phyloP scores from a whole-genome alignment of 2,888 invertebrate species.

The Microctonus brassicae region DNA sequence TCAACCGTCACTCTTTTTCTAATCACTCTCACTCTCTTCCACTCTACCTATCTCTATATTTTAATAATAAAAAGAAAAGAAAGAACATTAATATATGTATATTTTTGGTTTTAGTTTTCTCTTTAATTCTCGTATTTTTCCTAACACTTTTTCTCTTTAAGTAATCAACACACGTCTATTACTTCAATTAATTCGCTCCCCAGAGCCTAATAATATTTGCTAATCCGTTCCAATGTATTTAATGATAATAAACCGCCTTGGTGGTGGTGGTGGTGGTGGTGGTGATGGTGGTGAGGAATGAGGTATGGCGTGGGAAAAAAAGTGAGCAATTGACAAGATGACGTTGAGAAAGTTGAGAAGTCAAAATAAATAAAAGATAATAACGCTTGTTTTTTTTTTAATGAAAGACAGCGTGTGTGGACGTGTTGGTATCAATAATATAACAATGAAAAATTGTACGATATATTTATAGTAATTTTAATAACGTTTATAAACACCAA shows the following conservation, averaged over 20 bases:
- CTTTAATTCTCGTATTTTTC: slow-evolving; percentile 30
- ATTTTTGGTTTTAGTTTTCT: slow-evolving; percentile 8
- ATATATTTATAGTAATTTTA: slow-evolving; percentile 69
- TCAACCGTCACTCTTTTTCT: slow-evolving; percentile 22
- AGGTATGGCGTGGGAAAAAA: slow-evolving; percentile 24
- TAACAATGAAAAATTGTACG: slow-evolving; percentile 59
- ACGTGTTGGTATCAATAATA: slow-evolving; percentile 56
- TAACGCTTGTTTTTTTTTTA: slow-evolving; percentile 47
- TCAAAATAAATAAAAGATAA: slow-evolving; percentile 37
- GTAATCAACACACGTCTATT: slow-evolving; percentile 48
- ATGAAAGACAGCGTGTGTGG: slow-evolving; percentile 38
- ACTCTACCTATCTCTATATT: slow-evolving; percentile 3
- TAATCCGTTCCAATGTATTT: slow-evolving; percentile 63
- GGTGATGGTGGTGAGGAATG: slow-evolving; percentile 29
- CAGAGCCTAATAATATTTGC: slow-evolving; percentile 59
- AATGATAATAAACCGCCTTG: slow-evolving; percentile 34
- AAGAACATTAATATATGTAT: not conserved
- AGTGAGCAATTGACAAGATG: slow-evolving; percentile 23
- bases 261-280: slow-evolving; percentile 4
- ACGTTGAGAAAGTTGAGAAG: slow-evolving; percentile 37
- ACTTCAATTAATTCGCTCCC: slow-evolving; percentile 53
- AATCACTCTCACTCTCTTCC: slow-evolving; percentile 10
- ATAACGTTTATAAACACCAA: slow-evolving; percentile 67
- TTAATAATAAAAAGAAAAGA: not conserved
- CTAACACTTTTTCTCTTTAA: slow-evolving; percentile 37